These are phyloP conservation scores for Neoitamus cyanurus DNA, from an alignment of 2,888 invertebrate genomes.

Conservation along the genomic window DNA sequence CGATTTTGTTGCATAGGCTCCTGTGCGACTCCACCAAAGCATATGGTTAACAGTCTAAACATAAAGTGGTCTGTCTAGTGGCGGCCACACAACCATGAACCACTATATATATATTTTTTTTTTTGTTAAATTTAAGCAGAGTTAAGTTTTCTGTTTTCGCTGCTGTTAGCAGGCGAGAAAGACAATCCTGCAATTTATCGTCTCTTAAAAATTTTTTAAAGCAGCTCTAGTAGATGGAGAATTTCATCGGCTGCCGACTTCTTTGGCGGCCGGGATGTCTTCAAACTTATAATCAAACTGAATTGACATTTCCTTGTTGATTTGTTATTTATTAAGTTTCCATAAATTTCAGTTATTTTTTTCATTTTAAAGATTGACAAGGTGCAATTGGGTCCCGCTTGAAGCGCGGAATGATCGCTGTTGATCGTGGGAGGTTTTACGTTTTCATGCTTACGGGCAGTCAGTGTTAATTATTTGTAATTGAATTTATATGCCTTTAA, in stretches of 20 bases:
- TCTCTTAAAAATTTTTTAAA: background rate
- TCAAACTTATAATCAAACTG: conserved; percentile 34
- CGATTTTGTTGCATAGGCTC: conserved; percentile 87
- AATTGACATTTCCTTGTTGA: conserved; percentile 24
- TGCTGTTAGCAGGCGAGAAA: conserved; percentile 4
- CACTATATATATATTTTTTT: background rate
- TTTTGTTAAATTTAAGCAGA: background rate
- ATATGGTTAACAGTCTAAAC: background rate
- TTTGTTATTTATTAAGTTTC: conserved; percentile 42
- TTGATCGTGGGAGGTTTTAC: background rate
- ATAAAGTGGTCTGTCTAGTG: background rate
- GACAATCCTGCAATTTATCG: conserved; percentile 11
- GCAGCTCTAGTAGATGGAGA: background rate
- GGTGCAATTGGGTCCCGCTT: background rate
- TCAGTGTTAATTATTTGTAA: no score
- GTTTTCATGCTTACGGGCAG: background rate
- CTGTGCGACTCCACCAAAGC: background rate
- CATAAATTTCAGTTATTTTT: conserved; percentile 20
- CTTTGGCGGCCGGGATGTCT: background rate
- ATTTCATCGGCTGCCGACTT: background rate
- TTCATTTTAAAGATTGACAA: conserved; percentile 28
- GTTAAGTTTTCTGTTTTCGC: conserved; percentile 8
- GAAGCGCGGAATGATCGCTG: background rate
- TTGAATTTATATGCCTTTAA: no score
- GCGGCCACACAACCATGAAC: background rate